Conservation (phyloP, 2,113 vertebrate genomes). For the Brienomyrus longianalis region DNA sequence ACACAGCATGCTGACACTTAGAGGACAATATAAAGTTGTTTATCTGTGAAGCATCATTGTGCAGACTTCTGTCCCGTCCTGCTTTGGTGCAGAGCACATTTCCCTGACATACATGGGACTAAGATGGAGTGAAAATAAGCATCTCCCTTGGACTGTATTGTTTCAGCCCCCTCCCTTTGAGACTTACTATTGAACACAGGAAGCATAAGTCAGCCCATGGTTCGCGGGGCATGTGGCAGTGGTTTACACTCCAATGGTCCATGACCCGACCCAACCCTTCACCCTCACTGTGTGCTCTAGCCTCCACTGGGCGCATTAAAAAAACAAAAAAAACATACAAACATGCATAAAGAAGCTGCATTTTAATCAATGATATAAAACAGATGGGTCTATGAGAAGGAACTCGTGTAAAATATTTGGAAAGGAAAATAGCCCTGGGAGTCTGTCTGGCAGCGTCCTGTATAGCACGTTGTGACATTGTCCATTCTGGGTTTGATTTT, state of each 20-base stretch:
- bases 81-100: constrained; percentile 20
- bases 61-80: background rate
- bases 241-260: constrained; percentile 62
- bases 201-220: constrained; percentile 81
- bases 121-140: constrained; percentile 67
- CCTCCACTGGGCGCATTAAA: constrained; percentile 47
- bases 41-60: background rate
- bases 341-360: constrained; percentile 49
- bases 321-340: constrained; percentile 41
- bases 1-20: background rate
- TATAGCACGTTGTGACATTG: constrained; percentile 52
- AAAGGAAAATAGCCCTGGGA: constrained; percentile 74
- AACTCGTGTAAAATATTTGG: constrained; percentile 73
- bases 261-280: constrained; percentile 39
- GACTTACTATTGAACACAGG: constrained; percentile 73
- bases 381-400: constrained; percentile 60
- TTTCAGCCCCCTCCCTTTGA: constrained; percentile 69
- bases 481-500: constrained; percentile 58
- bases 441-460: constrained; percentile 66
- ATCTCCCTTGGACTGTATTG: constrained; percentile 67
- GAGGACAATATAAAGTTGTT: background rate
- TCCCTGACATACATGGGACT: constrained; percentile 48
- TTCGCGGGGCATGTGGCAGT: constrained; percentile 72
- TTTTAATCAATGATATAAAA: constrained; percentile 68
- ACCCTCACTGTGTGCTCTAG: constrained; percentile 38